Conservation (phyloP, 2,113 vertebrate genomes). For the Gasterosteus aculeatus region DNA sequence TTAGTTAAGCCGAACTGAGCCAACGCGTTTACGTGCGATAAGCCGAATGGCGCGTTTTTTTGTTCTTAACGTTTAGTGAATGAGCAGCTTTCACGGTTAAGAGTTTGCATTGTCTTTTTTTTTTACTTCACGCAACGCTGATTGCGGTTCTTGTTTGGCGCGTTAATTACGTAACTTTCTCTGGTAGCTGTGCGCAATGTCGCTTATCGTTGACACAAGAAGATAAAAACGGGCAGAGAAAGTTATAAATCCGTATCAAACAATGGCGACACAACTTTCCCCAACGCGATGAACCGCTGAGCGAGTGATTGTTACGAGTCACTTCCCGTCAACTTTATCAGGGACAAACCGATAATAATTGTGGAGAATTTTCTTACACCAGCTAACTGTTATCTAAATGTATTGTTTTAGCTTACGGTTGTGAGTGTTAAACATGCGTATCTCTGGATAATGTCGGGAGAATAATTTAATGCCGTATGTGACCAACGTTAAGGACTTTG, state of each 20-base stretch:
- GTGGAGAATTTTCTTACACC: neutral
- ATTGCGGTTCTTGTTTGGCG: neutral
- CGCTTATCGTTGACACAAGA: too few species aligned
- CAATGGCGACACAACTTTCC: slow-evolving; percentile 21
- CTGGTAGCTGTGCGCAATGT: neutral
- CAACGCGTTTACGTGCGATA: neutral
- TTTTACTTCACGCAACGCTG: too few species aligned
- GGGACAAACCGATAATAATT: neutral
- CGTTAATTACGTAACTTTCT: neutral
- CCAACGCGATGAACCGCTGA: slow-evolving; percentile 13
- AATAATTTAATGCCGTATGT: too few species aligned
- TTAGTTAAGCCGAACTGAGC: neutral
- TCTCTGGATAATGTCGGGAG: neutral
- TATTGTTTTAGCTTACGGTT: neutral
- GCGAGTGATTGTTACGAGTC: neutral
- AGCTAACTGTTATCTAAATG: neutral
- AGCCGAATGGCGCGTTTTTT: neutral
- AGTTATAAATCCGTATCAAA: neutral
- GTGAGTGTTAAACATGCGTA: neutral
- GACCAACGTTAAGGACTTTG: neutral
- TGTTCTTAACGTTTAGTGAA: neutral
- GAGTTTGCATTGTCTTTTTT: neutral
- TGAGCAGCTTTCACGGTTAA: neutral
- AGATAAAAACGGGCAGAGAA: neutral
- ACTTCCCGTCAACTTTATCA: slow-evolving; percentile 1